Base-by-base conservation (phyloP, 2,797 vertebrate genomes). In the Oryzias sinensis region DNA sequence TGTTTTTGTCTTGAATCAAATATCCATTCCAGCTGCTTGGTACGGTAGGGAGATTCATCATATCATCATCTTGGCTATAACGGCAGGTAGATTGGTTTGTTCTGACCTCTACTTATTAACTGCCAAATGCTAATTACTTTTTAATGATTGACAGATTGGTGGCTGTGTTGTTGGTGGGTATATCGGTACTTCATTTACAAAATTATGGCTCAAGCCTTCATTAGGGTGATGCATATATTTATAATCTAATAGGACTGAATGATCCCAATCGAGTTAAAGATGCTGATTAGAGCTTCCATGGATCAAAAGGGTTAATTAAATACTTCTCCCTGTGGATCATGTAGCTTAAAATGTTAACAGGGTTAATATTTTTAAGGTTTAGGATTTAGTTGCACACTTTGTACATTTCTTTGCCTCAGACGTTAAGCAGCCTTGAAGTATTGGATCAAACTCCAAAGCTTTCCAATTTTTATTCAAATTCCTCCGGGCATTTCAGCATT, bases 271-370 rank as follows among this genome's bases (percentile, higher is more conserved):
- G 49, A 49, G 27, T 51, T 75, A 47, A 67, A 70, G 61, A 52
- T 59, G 61, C 59, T 83, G 51, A 82, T 82, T 83, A 55, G 42
- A 75, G 27, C 59, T 56, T 69, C 41, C 8, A 18, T 71, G 65
- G 51, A 60, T 78, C 48, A 48, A 68, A 79, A 68, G 74, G 33
- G 75, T 83, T 84, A 80, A 79, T 86, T 65, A 54, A 67, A 77
- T 76, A 84, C 78, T 68, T 72, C 71, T 79, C 65, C 68, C 45
- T 44, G 49, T 59, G 56, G 64, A 67, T 62, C 43, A 74, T 49
- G 68, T 53, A 70, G 44, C 53, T 74, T 65, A 56, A 74, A 59
- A 46, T 55, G 59, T 66, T 48, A 61, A 55, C 47, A 42, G 27
- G 44, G 16, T 61, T 18, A 66, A 58, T 44, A 50, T 51, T 46